Percentiles rank a stretch among this genome's conserved stretches.
Conservation (phyloP, 2,113 vertebrate genomes). For the Panthera tigris region DNA sequence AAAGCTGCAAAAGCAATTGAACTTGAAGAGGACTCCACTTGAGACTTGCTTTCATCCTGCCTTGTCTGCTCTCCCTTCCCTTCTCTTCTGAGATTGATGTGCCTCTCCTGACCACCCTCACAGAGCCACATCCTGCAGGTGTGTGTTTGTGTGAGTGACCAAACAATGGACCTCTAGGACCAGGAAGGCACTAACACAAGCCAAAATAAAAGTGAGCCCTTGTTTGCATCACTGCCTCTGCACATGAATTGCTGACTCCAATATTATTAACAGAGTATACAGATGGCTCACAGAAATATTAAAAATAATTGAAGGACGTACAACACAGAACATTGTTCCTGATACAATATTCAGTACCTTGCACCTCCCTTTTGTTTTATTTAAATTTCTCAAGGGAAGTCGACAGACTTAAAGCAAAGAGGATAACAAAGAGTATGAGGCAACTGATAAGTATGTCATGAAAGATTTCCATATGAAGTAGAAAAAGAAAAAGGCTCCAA, state of each 20-base stretch:
- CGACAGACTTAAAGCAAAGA: neutral
- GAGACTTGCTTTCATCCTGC: neutral
- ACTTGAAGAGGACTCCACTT: neutral
- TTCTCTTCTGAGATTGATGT: neutral
- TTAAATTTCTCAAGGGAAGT: neutral
- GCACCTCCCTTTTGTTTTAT: neutral
- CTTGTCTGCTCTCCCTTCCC: neutral
- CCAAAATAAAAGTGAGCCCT: neutral
- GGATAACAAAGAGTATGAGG: neutral
- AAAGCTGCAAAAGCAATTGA: conserved; percentile 44
- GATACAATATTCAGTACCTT: neutral
- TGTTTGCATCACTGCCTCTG: neutral
- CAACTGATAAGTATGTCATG: neutral
- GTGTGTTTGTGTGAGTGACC: neutral
- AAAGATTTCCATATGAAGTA: neutral
- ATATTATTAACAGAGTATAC: neutral
- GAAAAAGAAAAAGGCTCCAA: neutral
- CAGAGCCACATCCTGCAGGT: neutral
- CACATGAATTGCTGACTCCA: neutral
- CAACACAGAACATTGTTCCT: neutral
- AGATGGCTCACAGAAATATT: neutral
- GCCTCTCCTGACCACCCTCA: neutral
- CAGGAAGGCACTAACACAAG: neutral
- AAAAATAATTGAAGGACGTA: neutral
- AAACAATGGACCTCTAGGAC: neutral